Conservation (phyloP, 2,797 vertebrate species). For the Pelobates cultripes region DNA sequence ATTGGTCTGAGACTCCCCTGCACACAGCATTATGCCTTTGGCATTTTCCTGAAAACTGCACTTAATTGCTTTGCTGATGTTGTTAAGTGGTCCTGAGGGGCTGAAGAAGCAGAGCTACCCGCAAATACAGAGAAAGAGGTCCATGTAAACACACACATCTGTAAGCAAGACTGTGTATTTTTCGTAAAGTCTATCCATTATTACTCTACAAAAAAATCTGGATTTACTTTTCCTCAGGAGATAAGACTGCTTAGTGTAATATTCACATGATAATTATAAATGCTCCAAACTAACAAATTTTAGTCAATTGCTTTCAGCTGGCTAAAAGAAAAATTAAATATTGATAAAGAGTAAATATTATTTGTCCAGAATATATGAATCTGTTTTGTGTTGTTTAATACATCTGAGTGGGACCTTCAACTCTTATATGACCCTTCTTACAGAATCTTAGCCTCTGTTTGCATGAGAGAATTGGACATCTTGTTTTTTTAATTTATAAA, state of each 20-base stretch:
- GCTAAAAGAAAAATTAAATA: too few relatives aligned
- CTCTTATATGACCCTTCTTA: too few relatives aligned
- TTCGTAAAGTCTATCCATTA: constrained; percentile 15
- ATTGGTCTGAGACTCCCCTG: constrained; percentile 83
- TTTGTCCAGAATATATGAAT: too few relatives aligned
- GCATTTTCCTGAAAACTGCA: constrained; percentile 79
- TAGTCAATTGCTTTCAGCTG: background rate
- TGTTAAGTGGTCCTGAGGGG: constrained; percentile 78
- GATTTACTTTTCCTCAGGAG: background rate
- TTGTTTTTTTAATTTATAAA: too few relatives aligned
- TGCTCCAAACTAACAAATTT: background rate
- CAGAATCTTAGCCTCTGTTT: too few relatives aligned
- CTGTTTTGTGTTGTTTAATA: too few relatives aligned
- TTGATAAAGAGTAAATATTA: too few relatives aligned
- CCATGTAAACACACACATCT: constrained; percentile 66
- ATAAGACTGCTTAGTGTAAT: background rate
- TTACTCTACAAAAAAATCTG: constrained; percentile 12
- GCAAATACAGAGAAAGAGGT: constrained; percentile 66
- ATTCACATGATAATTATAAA: background rate
- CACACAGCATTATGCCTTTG: constrained; percentile 75
- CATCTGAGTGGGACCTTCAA: too few relatives aligned
- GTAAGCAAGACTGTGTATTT: constrained; percentile 37
- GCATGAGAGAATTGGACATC: too few relatives aligned
- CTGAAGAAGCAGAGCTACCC: constrained; percentile 67
- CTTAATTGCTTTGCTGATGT: constrained; percentile 83